phyloP scores from a whole-genome alignment of 1,140 invertebrate genomes.

The Geopemphigus sp. region DNA sequence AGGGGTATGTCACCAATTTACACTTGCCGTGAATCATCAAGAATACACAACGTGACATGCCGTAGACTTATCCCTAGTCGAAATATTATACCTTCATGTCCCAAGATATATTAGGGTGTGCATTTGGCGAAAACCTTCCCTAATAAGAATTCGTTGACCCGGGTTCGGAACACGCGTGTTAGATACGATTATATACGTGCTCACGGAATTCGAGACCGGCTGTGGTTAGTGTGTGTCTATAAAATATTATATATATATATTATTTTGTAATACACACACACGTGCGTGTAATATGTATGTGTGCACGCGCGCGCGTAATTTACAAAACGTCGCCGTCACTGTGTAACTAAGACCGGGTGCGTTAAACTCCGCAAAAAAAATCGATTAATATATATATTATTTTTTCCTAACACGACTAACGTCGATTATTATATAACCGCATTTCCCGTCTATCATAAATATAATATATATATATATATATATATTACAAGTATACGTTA shows the following conservation, averaged over 20 bases:
- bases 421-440: background rate
- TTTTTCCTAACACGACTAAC: background rate
- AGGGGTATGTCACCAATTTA: no score
- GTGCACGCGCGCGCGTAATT: background rate
- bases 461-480: background rate
- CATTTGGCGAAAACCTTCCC: background rate
- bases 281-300: background rate
- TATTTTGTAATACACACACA: no score
- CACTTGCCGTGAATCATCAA: no score
- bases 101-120: background rate
- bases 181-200: no score
- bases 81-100: no score
- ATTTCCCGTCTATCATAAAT: background rate
- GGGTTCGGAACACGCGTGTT: no score
- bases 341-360: no score
- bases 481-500: background rate
- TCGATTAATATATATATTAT: constrained; percentile 39
- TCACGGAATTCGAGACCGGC: no score
- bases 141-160: background rate
- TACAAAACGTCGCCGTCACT: constrained; percentile 1
- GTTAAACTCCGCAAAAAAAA: constrained; percentile 16
- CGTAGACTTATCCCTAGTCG: no score
- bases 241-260: no score
- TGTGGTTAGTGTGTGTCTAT: no score
- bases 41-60: no score